Base-by-base conservation (phyloP, 2,797 vertebrate species). In the Hirundo rustica region DNA sequence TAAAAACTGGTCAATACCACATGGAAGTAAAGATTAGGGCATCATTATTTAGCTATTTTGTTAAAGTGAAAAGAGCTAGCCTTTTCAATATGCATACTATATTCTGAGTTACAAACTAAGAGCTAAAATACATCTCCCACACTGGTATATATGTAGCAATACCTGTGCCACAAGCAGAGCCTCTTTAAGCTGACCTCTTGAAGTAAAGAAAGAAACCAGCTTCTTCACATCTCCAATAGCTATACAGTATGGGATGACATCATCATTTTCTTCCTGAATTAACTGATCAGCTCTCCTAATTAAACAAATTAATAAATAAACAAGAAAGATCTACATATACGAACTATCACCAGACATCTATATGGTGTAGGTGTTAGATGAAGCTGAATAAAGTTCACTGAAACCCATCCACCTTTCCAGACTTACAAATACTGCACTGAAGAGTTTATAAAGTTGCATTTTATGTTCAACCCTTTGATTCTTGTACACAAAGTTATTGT, bases 111-210 rank as follows among this genome's bases (percentile, higher is more conserved):
- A 44, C 36, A 92, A 85, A 60, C 4, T 1, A 88, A 80, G 26
- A 77, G 27, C 14, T 62, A 89, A 89, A 81, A 77, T 44, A 47
- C 14, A 70, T 58, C 32, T 72, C 30, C 45, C 45, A 48, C 9
- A 21, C 10, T 42, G 11, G 11, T 60, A 38, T 10, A 40, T 14
- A n/a, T 2, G 3, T 36, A 82, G 13, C 20, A 65, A 29, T 99
- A 99, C 99, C 99, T 99, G 99, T 67, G 98, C 98, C 65, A 99
- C 98, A 55, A 99, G 98, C 62, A 99, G 96, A 58, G 99, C 99
- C 85, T 99, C 99, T 62, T 98, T 98, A 86, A 99, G 98, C 68
- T 99, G 99, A 44, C 99, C 99, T 96, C 98, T 98, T 70, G 98
- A 98, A n/a, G 97, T 99, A 96, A 99, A 99, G 98, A 99, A 99